Percentiles rank a stretch among this genome's conserved stretches.
Conservation (phyloP, 2,797 vertebrate genomes). For the Bovichtus variegatus region DNA sequence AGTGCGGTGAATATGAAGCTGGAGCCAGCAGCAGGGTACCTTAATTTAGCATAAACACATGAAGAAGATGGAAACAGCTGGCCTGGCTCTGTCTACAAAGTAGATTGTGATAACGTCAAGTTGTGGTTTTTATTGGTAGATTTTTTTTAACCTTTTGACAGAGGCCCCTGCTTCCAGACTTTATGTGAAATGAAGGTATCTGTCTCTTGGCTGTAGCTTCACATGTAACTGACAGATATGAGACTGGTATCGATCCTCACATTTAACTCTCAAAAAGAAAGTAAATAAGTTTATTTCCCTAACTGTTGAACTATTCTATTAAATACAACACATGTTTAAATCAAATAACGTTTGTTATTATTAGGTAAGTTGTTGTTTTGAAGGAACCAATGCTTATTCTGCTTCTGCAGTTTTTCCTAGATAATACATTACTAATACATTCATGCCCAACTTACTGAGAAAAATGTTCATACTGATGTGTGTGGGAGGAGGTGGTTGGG, state of each 20-base stretch:
- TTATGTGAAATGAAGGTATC: too few species aligned
- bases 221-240: too few species aligned
- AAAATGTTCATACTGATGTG: neutral
- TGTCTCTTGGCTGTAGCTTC: too few species aligned
- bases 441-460: neutral
- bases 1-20: neutral
- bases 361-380: neutral
- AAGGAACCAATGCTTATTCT: neutral
- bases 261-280: neutral
- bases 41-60: neutral
- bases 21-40: neutral
- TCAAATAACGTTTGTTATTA: neutral
- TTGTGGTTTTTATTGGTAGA: neutral
- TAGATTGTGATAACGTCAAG: neutral
- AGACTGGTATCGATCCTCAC: too few species aligned
- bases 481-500: constrained; percentile 18
- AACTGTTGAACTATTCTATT: neutral
- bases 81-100: neutral
- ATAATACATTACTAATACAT: neutral
- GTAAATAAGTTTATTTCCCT: neutral
- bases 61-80: neutral
- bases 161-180: too few species aligned
- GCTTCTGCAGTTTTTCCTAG: neutral
- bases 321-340: neutral
- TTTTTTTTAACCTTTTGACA: too few species aligned